Conservation (phyloP, 23 tunicate species). For the Corella eumyota region DNA sequence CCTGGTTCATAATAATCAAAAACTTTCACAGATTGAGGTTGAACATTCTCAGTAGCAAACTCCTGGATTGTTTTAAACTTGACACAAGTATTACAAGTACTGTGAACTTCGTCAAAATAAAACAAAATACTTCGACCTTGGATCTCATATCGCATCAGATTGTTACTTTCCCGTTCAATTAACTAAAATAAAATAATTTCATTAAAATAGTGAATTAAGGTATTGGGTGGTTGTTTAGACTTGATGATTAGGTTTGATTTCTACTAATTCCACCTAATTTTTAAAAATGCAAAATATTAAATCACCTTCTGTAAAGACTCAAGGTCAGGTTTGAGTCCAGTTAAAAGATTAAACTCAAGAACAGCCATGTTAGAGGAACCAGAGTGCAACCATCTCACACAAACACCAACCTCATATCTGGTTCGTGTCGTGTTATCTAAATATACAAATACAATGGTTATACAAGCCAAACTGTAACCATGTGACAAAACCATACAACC, state of each 20-base stretch:
- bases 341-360: slow-evolving; percentile 59
- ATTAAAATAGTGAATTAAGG: no score
- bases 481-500: no score
- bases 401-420: slow-evolving; percentile 34
- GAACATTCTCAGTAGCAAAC: slow-evolving; percentile 12
- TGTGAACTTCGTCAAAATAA: slow-evolving; percentile 87
- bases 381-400: slow-evolving; percentile 57
- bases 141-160: slow-evolving; percentile 67
- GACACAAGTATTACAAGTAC: slow-evolving; percentile 79
- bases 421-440: no score
- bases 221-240: background rate
- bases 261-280: background rate
- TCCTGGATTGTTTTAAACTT: slow-evolving; percentile 24
- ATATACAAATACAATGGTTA: no score
- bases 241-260: background rate
- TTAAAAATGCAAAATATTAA: background rate
- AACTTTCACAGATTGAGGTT: slow-evolving; percentile 38
- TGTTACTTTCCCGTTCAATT: slow-evolving; percentile 5
- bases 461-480: no score
- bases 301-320: slow-evolving; percentile 53
- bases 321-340: slow-evolving; percentile 49
- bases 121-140: slow-evolving; percentile 36
- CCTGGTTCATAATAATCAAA: slow-evolving; percentile 99
- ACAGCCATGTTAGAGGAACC: slow-evolving; percentile 96
- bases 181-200: slow-evolving; percentile 7